Evolutionary conservation across 2,797 vertebrate species (phyloP), one percentile per base, ranked within the genome.

Genomic region (Sternarchorhynchus goeldii): DNA sequence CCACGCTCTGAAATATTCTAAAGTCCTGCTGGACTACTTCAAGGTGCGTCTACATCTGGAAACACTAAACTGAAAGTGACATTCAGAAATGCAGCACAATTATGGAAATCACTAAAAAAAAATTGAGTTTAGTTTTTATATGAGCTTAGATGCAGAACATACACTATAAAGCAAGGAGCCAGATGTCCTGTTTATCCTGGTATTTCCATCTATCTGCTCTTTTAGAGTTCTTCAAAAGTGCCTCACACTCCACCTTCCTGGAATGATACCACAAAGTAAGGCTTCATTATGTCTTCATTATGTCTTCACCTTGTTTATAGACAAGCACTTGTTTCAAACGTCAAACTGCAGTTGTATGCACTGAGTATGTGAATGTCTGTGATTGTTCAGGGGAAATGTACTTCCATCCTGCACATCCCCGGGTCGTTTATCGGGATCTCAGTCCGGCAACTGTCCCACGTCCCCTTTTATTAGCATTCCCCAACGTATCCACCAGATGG

Each of bases 401-500:
- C 95, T 91, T 86, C 90, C 94, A 25, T 92, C 93, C 6, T 92
- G 94, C 69, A 91, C 95, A 60, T 94, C 95, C 71, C 94, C 93
- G 78, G 93, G 93, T 82, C 92, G 92, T 88, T 94, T 95, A 74
- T 90, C 94, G 80, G 93, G 94, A 81, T 94, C 94, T 87, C 94
- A 94, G 16, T 92, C 92, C 86, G 92, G 90, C 88, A 90, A 88
- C 75, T 81, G 88, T 66, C 82, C 95, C n/a, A 90, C 94, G 0
- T 94, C 92, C 0, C 89, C 94, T 60, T 93, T 95, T 74, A 94
- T 99, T 87, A 98, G 93, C 95, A 99, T 99, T 89, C 97, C 98
- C 0, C 96, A 99, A 62, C 95, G 97, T 53, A 98, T 99, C 92
- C 98, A 99, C 90, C 98, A 99, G 95, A 99, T 99, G 97, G 97